Evolutionary conservation across 2,888 invertebrate species (phyloP).

Genomic region (Gonocerus acuteangulatus): DNA sequence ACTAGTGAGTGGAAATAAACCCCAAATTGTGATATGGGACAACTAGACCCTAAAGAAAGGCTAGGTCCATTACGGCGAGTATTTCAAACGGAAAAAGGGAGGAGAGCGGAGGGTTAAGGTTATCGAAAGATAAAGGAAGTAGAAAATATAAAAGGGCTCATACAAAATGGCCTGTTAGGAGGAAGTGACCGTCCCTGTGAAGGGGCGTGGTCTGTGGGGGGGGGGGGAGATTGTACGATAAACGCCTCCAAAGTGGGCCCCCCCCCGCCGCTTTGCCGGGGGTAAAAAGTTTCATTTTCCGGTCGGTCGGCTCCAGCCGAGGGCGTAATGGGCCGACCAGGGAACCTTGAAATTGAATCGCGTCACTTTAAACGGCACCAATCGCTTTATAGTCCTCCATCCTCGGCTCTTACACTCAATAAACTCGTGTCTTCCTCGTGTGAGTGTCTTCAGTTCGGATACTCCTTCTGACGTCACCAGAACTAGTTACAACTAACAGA

Average conservation of each 20-base stretch:
- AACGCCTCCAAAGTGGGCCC: slow-evolving; percentile 21
- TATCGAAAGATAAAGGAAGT: background rate
- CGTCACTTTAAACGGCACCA: slow-evolving; percentile 32
- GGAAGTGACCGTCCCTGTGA: slow-evolving; percentile 2
- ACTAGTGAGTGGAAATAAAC: no score
- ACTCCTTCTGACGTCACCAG: no score
- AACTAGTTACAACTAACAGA: no score
- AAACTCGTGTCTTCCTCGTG: slow-evolving; percentile 3
- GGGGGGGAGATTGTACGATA: slow-evolving; percentile 29
- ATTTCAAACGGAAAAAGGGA: background rate
- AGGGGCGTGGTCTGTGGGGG: background rate
- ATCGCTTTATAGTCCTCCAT: slow-evolving; percentile 32
- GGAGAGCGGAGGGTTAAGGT: background rate
- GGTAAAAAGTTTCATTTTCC: slow-evolving; percentile 37
- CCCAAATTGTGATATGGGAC: no score
- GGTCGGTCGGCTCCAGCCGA: slow-evolving; percentile 27
- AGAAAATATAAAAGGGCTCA: background rate
- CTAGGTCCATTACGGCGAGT: no score
- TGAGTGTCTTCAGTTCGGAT: no score
- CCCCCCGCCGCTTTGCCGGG: background rate
- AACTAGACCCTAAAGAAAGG: no score
- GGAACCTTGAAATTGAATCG: slow-evolving; percentile 37
- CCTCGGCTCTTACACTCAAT: slow-evolving; percentile 12
- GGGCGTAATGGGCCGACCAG: slow-evolving; percentile 30
- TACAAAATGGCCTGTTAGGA: slow-evolving; percentile 13